Conservation (phyloP, 2,888 invertebrate genomes). For the Laothoe populi region DNA sequence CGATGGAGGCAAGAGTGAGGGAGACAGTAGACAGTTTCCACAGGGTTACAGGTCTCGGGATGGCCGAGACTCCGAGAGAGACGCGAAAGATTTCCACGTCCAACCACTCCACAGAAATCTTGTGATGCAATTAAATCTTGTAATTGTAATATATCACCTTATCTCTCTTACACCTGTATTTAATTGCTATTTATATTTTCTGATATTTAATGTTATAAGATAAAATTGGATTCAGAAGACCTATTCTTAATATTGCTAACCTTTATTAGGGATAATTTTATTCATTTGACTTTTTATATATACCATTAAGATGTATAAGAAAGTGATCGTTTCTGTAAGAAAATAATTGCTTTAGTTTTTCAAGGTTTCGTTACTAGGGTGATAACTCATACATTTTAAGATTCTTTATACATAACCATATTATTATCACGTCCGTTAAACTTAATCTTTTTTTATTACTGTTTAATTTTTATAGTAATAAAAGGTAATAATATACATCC, state of each 20-base stretch:
- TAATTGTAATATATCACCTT: slow-evolving; percentile 12
- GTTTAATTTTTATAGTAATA: no score
- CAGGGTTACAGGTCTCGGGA: slow-evolving; percentile 65
- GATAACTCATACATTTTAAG: not conserved
- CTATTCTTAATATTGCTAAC: not conserved
- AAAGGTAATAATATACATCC: no score
- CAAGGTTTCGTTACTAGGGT: not conserved
- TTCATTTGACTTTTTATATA: not conserved
- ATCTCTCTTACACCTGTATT: not conserved
- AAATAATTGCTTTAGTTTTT: no score
- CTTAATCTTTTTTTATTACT: no score
- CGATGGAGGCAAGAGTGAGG: slow-evolving; percentile 66
- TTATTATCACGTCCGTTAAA: no score
- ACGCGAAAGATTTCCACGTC: slow-evolving; percentile 70
- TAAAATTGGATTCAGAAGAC: not conserved
- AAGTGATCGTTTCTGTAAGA: no score
- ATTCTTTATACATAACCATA: no score
- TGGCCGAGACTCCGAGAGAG: slow-evolving; percentile 68
- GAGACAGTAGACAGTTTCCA: slow-evolving; percentile 65
- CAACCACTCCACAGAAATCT: slow-evolving; percentile 66
- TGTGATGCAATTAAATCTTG: slow-evolving; percentile 79
- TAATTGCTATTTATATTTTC: not conserved
- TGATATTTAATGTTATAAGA: not conserved
- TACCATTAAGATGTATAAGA: no score
- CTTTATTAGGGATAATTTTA: not conserved